Percentiles rank a stretch among this genome's conserved stretches.
Evolutionary conservation across 2,888 invertebrate species (phyloP).

Genomic region (Pristionchus arcanus): DNA sequence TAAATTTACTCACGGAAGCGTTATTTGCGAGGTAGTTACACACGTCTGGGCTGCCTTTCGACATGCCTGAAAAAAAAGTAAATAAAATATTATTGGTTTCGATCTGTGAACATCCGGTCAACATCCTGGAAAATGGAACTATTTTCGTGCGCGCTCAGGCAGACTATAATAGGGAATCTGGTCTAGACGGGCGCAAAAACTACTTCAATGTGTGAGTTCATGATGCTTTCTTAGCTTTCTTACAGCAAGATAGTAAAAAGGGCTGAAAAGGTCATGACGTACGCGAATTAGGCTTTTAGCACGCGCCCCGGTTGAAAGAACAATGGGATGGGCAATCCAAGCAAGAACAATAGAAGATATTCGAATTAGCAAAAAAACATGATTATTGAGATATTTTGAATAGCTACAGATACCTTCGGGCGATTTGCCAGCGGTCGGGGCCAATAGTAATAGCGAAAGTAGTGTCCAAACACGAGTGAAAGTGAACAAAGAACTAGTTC

Average conservation of each 20-base stretch:
- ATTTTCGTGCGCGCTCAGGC: no score
- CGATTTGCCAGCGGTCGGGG: not conserved
- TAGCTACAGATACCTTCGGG: not conserved
- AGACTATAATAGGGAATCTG: not conserved
- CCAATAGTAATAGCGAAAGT: slow-evolving; percentile 25
- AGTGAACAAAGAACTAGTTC: slow-evolving; percentile 16
- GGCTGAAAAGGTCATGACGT: no score
- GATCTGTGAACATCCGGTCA: not conserved
- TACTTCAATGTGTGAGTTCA: no score
- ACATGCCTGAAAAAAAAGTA: slow-evolving; percentile 22
- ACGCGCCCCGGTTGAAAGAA: no score
- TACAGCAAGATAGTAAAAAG: no score
- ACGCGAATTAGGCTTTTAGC: no score
- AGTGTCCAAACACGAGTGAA: not conserved
- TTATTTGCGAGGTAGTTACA: slow-evolving; percentile 11
- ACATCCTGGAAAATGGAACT: not conserved
- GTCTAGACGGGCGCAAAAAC: no score
- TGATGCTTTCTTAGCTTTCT: no score
- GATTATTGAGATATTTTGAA: not conserved
- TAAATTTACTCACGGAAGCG: not conserved
- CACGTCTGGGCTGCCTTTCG: slow-evolving; percentile 43
- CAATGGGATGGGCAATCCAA: no score
- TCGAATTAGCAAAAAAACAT: no score
- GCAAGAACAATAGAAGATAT: no score
- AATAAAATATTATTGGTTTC: not conserved